Percentiles rank a stretch among this genome's conserved stretches.
These are phyloP conservation scores for Nasua narica DNA, from an alignment of 2,797 vertebrate genomes.

Conservation along the genomic window DNA sequence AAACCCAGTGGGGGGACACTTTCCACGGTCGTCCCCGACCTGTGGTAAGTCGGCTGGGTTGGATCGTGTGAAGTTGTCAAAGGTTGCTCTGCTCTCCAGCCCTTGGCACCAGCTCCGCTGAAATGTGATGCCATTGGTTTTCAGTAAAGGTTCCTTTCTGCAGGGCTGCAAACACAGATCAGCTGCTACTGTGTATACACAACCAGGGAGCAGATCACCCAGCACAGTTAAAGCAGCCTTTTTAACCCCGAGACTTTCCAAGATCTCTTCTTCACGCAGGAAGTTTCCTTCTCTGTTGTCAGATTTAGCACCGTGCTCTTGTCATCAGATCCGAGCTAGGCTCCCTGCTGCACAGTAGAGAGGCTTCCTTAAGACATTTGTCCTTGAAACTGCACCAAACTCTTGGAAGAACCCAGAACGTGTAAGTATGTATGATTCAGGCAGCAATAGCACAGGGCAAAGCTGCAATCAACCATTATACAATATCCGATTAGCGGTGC, in stretches of 20 bases:
- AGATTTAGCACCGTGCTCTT: constrained; percentile 83
- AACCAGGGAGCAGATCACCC: constrained; percentile 89
- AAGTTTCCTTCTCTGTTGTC: constrained; percentile 87
- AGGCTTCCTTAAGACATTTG: constrained; percentile 93
- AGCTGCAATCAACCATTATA: constrained; percentile 83
- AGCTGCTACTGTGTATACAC: constrained; percentile 88
- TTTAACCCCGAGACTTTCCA: constrained; percentile 87
- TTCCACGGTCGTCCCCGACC: constrained; percentile 59
- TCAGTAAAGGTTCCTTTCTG: constrained; percentile 90
- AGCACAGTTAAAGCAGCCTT: constrained; percentile 87
- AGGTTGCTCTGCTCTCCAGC: constrained; percentile 85
- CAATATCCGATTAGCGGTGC: constrained; percentile 80
- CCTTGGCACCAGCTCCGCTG: constrained; percentile 87
- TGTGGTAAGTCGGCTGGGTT: constrained; percentile 65
- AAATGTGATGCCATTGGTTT: constrained; percentile 93
- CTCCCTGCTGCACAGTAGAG: constrained; percentile 87
- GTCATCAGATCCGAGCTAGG: constrained; percentile 86
- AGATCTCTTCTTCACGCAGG: constrained; percentile 88
- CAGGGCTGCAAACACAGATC: constrained; percentile 90
- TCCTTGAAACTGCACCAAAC: constrained; percentile 99
- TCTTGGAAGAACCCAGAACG: constrained; percentile 96
- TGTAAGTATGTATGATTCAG: constrained; percentile 95
- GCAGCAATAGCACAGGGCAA: constrained; percentile 82
- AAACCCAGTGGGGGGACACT: constrained; percentile 40
- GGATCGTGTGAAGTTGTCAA: constrained; percentile 84